These are phyloP conservation scores for Melieria picta DNA, from an alignment of 2,888 invertebrate genomes.

Conservation along the genomic window DNA sequence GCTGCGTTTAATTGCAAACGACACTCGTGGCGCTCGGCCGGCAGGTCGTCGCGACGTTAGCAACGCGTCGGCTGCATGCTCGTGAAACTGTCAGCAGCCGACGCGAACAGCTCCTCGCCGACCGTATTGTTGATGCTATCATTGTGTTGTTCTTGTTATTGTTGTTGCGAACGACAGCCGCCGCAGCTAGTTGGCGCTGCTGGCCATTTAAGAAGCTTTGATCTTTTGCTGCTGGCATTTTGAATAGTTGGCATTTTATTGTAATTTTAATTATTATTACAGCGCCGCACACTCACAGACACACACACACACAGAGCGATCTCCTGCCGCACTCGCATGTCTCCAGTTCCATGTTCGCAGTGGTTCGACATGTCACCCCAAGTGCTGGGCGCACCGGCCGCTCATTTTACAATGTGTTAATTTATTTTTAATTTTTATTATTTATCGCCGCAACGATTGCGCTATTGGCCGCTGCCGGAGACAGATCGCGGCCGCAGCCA, in stretches of 20 bases:
- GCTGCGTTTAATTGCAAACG: constrained; percentile 45
- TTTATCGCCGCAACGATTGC: constrained; percentile 47
- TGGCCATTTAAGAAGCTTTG: constrained; percentile 8
- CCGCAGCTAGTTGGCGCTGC: background rate
- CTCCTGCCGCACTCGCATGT: background rate
- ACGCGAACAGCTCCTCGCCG: no score
- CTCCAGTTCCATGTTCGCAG: background rate
- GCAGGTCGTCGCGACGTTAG: no score
- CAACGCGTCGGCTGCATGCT: no score
- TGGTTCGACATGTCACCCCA: background rate
- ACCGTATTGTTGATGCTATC: background rate
- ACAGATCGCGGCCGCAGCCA: background rate
- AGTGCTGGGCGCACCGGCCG: background rate
- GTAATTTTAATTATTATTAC: constrained; percentile 31
- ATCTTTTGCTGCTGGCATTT: constrained; percentile 14
- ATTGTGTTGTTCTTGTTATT: background rate
- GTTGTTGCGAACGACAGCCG: background rate
- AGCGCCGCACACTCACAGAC: constrained; percentile 8
- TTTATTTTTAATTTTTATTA: constrained; percentile 63
- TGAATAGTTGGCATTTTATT: constrained; percentile 26
- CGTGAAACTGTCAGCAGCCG: no score
- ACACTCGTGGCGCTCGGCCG: constrained; percentile 32
- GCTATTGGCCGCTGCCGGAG: constrained; percentile 45
- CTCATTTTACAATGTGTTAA: constrained; percentile 58
- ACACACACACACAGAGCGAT: background rate